phyloP scores from a whole-genome alignment of 2,888 invertebrate genomes.

The Callosobruchus maculatus region DNA sequence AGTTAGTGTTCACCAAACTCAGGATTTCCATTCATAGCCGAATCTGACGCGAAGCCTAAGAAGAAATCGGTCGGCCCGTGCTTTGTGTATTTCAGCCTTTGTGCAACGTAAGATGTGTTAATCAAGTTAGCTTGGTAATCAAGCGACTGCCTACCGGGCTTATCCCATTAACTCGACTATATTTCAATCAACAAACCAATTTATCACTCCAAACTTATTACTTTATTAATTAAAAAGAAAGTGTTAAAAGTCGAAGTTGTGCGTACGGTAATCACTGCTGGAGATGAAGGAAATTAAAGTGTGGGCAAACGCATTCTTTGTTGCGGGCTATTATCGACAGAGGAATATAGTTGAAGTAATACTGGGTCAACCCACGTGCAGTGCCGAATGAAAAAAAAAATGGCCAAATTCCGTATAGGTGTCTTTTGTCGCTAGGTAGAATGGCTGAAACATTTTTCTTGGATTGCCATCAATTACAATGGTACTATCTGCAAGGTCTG shows the following conservation, averaged over 20 bases:
- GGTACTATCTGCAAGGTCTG: too few species aligned
- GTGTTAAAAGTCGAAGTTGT: constrained; percentile 12
- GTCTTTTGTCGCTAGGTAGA: too few species aligned
- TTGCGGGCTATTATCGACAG: background rate
- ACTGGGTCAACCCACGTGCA: background rate
- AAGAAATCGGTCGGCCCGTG: constrained; percentile 15
- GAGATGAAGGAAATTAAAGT: background rate
- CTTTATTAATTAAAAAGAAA: constrained; percentile 16
- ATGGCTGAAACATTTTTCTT: too few species aligned
- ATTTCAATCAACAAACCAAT: constrained; percentile 31
- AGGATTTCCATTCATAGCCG: background rate
- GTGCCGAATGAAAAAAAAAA: background rate
- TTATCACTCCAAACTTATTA: constrained; percentile 23
- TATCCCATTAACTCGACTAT: constrained; percentile 29
- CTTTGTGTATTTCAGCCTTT: constrained; percentile 18
- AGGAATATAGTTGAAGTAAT: background rate
- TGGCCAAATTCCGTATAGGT: background rate
- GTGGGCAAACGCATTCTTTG: background rate
- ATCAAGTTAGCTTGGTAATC: constrained; percentile 29
- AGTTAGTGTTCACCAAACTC: too few species aligned
- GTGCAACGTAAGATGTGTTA: constrained; percentile 29
- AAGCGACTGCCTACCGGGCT: constrained; percentile 26
- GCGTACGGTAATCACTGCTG: background rate
- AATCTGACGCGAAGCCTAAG: background rate
- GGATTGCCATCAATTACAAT: too few species aligned